Base-by-base conservation (phyloP, 2,113 vertebrate species). In the Burhinus bistriatus region DNA sequence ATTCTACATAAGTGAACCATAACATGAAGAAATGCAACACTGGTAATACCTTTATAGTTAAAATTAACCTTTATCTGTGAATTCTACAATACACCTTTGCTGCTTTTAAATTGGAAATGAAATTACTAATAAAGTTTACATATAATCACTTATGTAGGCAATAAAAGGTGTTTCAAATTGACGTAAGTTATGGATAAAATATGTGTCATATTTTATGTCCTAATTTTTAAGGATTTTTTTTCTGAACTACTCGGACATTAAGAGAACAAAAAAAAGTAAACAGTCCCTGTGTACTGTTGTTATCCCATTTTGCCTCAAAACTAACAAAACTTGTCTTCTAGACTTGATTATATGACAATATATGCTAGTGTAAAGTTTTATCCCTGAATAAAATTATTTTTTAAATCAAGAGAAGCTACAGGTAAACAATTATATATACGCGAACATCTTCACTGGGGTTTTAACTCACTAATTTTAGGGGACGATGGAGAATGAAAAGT, bases 111-210 rank as follows among this genome's bases (percentile, higher is more conserved):
- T 96, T 95, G 93, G 75, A 95, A 95, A 94, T 97, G 70, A 96
- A 93, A 54, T 88, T 95, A 94, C 75, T 91, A 97, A 97, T 96
- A 97, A 95, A 97, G 89, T 97, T 96, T 96, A 96, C 95, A 95
- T 97, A 94, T 91, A 95, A 93, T 97, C 95, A 96, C 86, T 97
- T 96, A 96, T 55, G 91, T 91, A 95, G 94, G 94, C 96, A 97
- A 97, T 96, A 97, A 96, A 95, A 94, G 84, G 75, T 97, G 87
- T 97, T 91, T 96, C 78, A 94, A 96, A 85, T 80, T 95, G 77
- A 93, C 83, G 8, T 65, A 96, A 96, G 65, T 91, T 89, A 97
- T 71, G 89, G 93, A 87, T 93, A 97, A 97, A 95, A 94, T 80
- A 97, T 20, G 97, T 94, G 93, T 97, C 91, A 90, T 96, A 95